A percentile compares a stretch with the other conserved stretches of the same genome.
Conservation (phyloP, 2,797 vertebrate genomes). For the Tragelaphus eurycerus region DNA sequence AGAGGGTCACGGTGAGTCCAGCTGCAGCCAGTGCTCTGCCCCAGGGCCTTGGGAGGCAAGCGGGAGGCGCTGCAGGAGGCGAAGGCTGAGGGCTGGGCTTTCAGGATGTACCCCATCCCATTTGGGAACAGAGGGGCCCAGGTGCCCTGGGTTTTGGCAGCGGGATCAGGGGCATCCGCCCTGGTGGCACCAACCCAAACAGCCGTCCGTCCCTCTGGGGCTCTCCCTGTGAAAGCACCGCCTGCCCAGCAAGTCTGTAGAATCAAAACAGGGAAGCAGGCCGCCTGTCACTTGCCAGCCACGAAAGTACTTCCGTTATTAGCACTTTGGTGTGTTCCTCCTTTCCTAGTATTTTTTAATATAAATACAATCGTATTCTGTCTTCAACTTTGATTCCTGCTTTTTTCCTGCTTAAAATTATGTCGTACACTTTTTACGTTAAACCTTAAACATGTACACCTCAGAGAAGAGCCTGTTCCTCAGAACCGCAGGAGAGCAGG, state of each 20-base stretch:
- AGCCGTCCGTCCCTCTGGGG: background rate
- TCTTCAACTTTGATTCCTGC: background rate
- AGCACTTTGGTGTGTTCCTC: background rate
- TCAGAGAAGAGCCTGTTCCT: background rate
- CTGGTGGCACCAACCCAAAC: background rate
- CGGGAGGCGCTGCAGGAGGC: background rate
- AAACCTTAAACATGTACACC: background rate
- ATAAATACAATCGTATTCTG: background rate
- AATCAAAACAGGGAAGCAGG: background rate
- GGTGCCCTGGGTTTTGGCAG: background rate
- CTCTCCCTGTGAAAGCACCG: background rate
- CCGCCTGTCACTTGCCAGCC: no score
- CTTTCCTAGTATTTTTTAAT: background rate
- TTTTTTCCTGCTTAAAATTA: background rate
- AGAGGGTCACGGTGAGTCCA: slow-evolving; percentile 87
- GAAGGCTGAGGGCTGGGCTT: no score
- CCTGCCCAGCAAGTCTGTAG: background rate
- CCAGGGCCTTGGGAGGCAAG: background rate
- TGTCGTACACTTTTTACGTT: background rate
- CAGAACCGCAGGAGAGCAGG: background rate
- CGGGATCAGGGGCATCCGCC: background rate
- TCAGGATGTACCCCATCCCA: accelerated
- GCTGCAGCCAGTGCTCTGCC: accelerated
- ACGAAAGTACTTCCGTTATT: background rate
- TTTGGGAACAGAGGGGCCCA: background rate